Evolutionary conservation across 2,888 invertebrate genomes (phyloP).

Genomic region (Habroteleia sp.): DNA sequence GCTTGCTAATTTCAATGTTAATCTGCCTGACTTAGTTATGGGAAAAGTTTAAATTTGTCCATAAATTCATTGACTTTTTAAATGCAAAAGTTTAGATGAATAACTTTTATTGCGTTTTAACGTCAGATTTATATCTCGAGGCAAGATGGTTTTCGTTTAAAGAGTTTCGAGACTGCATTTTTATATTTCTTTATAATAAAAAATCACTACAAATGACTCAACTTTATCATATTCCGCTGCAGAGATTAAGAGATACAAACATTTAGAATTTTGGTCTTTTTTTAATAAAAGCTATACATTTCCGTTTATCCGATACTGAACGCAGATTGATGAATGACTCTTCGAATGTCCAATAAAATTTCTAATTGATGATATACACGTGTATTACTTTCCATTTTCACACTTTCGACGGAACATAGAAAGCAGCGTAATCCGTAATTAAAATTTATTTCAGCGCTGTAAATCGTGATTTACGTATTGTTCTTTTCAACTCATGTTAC

Average conservation of each 20-base stretch:
- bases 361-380: conserved; percentile 61
- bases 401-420: conserved; percentile 41
- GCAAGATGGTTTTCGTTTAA: no score
- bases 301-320: conserved; percentile 51
- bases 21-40: no score
- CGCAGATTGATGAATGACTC: conserved; percentile 57
- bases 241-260: conserved; percentile 32
- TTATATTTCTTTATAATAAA: neutral
- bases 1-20: no score
- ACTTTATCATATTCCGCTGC: conserved; percentile 9
- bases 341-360: conserved; percentile 56
- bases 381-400: conserved; percentile 60
- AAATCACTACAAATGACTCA: conserved; percentile 27
- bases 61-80: no score
- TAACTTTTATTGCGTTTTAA: no score
- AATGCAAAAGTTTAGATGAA: no score
- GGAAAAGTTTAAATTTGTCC: no score
- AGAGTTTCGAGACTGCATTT: neutral
- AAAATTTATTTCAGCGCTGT: conserved; percentile 56
- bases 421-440: conserved; percentile 55
- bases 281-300: conserved; percentile 57
- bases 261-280: conserved; percentile 25
- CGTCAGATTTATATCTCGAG: no score
- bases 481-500: conserved; percentile 55
- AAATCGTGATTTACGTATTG: conserved; percentile 59